These are phyloP conservation scores for Psittacara wagleri DNA, from an alignment of 2,113 vertebrate genomes.

Conservation along the genomic window DNA sequence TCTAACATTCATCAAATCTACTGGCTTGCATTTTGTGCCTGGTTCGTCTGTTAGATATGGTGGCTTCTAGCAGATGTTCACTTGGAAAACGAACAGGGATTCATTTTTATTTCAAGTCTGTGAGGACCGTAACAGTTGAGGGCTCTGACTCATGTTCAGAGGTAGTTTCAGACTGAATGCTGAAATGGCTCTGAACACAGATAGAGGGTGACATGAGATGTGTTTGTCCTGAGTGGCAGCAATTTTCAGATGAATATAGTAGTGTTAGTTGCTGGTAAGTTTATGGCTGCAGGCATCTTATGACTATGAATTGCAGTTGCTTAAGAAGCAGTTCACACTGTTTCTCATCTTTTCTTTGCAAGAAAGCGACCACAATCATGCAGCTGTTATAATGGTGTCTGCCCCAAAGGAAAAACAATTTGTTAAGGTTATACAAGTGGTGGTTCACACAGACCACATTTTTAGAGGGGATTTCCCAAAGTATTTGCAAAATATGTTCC, in stretches of 20 bases:
- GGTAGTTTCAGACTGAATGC: conserved; percentile 7
- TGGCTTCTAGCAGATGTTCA: conserved; percentile 11
- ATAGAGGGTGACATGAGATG: background rate
- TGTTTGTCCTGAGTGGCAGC: background rate
- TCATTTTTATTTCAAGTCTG: conserved; percentile 25
- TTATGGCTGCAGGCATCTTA: conserved; percentile 29
- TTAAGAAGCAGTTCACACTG: conserved; percentile 32
- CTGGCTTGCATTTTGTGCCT: background rate
- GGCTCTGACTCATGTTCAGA: conserved; percentile 38
- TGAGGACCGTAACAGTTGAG: conserved; percentile 5
- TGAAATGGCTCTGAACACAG: conserved; percentile 7
- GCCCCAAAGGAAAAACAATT: background rate
- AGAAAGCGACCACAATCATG: background rate
- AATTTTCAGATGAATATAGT: conserved; percentile 19
- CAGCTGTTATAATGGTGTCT: conserved; percentile 17
- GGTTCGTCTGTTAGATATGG: background rate
- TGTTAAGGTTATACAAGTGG: background rate
- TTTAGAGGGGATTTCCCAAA: background rate
- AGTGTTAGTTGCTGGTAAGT: conserved; percentile 12
- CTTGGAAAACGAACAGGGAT: conserved; percentile 11
- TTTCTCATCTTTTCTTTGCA: conserved; percentile 18
- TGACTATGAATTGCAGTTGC: conserved; percentile 2
- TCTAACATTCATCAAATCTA: background rate
- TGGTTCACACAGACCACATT: background rate
- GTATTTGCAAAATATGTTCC: background rate